phyloP scores from a whole-genome alignment of 2,797 vertebrate genomes.

The Acipenser oxyrinchus region DNA sequence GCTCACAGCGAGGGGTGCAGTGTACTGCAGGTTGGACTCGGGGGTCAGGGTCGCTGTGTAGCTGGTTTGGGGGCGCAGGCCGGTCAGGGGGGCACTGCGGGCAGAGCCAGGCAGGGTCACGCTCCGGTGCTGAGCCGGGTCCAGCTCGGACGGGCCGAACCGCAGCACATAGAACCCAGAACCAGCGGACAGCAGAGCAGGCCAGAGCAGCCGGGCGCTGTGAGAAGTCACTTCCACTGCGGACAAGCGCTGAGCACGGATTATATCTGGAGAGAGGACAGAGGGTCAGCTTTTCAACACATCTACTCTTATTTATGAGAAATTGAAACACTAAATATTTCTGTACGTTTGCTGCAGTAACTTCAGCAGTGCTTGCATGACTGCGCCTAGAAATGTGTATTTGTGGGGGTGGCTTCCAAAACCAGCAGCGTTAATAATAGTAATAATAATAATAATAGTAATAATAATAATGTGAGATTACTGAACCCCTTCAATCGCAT shows the following conservation, averaged over 20 bases:
- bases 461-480: not conserved
- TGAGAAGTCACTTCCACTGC: slow-evolving; percentile 67
- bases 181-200: slow-evolving; percentile 59
- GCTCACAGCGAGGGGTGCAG: slow-evolving; percentile 59
- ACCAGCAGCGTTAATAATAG: too few relatives aligned
- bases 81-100: slow-evolving; percentile 49
- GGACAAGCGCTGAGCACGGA: slow-evolving; percentile 66
- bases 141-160: slow-evolving; percentile 40
- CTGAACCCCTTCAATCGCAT: not conserved
- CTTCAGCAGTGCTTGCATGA: too few relatives aligned
- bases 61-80: slow-evolving; percentile 66
- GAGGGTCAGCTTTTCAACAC: too few relatives aligned
- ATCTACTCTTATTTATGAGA: too few relatives aligned
- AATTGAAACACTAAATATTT: too few relatives aligned
- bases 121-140: slow-evolving; percentile 32
- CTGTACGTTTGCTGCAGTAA: too few relatives aligned
- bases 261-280: slow-evolving; percentile 56
- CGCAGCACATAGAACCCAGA: slow-evolving; percentile 72
- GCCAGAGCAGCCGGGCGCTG: slow-evolving; percentile 74
- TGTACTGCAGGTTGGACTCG: slow-evolving; percentile 60
- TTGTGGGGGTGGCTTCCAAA: too few relatives aligned
- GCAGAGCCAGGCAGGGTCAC: slow-evolving; percentile 55
- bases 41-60: slow-evolving; percentile 75
- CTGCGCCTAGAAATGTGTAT: too few relatives aligned
- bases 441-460: too few relatives aligned